phyloP scores from a whole-genome alignment of 2,113 vertebrate species.

The Pagrus major region DNA sequence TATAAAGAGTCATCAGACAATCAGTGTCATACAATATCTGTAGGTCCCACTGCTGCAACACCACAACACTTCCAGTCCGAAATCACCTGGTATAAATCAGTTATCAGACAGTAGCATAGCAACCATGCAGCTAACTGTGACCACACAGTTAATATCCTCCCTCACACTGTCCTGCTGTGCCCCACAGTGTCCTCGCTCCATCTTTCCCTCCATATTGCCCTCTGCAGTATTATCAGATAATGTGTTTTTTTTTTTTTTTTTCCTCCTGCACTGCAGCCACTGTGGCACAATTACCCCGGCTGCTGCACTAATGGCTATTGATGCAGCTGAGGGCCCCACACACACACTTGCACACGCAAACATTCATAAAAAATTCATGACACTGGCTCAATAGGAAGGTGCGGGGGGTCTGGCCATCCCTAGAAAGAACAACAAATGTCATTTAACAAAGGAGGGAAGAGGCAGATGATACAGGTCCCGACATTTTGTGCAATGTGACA shows the following conservation, averaged over 20 bases:
- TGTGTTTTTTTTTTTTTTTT: conserved; percentile 53
- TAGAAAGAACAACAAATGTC: conserved; percentile 76
- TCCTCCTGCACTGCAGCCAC: conserved; percentile 73
- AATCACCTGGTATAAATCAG: conserved; percentile 45
- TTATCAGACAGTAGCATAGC: conserved; percentile 49
- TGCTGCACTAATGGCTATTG: conserved; percentile 84
- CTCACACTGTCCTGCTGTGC: conserved; percentile 46
- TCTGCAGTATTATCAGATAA: conserved; percentile 81
- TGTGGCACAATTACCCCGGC: conserved; percentile 81
- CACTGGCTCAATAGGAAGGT: conserved; percentile 72
- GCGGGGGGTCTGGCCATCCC: conserved; percentile 65
- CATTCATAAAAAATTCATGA: conserved; percentile 84
- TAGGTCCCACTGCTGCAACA: conserved; percentile 10
- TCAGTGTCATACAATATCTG: conserved; percentile 18
- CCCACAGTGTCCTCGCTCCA: conserved; percentile 49
- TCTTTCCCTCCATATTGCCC: conserved; percentile 70
- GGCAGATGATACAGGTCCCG: conserved; percentile 40
- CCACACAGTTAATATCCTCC: conserved; percentile 46
- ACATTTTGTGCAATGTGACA: not conserved
- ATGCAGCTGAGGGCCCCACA: conserved; percentile 69
- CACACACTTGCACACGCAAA: conserved; percentile 67
- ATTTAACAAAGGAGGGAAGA: conserved; percentile 62
- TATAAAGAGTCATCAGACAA: conserved; percentile 2
- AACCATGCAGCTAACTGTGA: conserved; percentile 51
- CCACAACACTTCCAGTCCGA: conserved; percentile 27